Conservation (phyloP, 2,797 vertebrate genomes). For the Macropus fuliginosus region DNA sequence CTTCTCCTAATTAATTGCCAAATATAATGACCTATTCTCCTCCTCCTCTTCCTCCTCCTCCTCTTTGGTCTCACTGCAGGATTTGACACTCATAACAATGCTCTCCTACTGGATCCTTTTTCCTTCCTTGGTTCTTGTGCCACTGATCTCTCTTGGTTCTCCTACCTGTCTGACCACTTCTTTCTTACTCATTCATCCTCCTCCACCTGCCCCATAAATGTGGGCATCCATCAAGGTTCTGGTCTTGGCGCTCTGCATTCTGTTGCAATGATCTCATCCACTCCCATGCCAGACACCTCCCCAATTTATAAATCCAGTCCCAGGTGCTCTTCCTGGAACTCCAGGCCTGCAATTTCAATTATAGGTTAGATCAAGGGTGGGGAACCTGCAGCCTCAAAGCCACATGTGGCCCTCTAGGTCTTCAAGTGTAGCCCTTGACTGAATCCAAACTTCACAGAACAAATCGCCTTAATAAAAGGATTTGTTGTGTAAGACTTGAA, state of each 20-base stretch:
- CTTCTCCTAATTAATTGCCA: not conserved
- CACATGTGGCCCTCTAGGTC: too few relatives aligned
- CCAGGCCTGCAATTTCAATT: not conserved
- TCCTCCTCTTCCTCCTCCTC: not conserved
- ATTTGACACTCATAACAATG: not conserved
- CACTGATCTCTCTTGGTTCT: not conserved
- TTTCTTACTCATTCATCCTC: not conserved
- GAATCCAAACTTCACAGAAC: too few relatives aligned
- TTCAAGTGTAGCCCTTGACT: too few relatives aligned
- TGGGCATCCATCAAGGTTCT: not conserved
- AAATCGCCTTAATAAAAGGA: too few relatives aligned
- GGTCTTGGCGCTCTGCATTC: not conserved
- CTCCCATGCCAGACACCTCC: not conserved
- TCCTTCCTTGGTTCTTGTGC: not conserved
- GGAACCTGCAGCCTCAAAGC: too few relatives aligned
- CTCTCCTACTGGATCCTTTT: not conserved
- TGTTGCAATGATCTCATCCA: not conserved
- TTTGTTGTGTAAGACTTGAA: too few relatives aligned
- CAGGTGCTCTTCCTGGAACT: not conserved
- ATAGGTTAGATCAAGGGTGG: not conserved
- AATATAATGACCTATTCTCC: not conserved
- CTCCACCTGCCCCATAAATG: not conserved
- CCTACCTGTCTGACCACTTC: not conserved
- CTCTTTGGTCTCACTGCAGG: not conserved
- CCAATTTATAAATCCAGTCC: not conserved